Evolutionary conservation across 2,888 invertebrate genomes (phyloP).

Genomic region (Achlya flavicornis): DNA sequence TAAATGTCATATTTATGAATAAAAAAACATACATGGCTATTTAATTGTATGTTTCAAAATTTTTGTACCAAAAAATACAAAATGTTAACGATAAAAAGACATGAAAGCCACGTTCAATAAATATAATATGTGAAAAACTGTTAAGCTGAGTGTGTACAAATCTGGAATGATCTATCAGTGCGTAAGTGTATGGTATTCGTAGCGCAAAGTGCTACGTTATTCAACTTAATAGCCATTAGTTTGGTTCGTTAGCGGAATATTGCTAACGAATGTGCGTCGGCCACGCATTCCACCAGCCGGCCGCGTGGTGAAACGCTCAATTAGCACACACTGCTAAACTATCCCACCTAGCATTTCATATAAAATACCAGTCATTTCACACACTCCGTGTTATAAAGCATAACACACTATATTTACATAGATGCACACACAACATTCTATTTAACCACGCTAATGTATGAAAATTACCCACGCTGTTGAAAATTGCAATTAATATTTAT

Average conservation of each 20-base stretch:
- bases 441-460: constrained; percentile 2
- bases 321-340: constrained; percentile 69
- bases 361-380: constrained; percentile 57
- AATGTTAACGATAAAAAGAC: background rate
- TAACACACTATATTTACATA: constrained; percentile 3
- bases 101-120: constrained; percentile 3
- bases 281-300: constrained; percentile 60
- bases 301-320: constrained; percentile 72
- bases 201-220: constrained; percentile 78
- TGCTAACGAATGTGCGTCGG: constrained; percentile 79
- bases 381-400: constrained; percentile 32
- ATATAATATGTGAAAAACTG: constrained; percentile 26
- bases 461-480: background rate
- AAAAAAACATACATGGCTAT: too few species aligned
- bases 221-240: constrained; percentile 82
- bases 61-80: background rate
- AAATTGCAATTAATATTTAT: background rate
- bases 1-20: too few species aligned
- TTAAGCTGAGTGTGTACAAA: constrained; percentile 37
- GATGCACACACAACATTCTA: background rate
- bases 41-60: too few species aligned
- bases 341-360: constrained; percentile 55
- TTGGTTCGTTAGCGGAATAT: constrained; percentile 83
- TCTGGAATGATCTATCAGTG: constrained; percentile 58
- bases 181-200: constrained; percentile 61